Base-by-base conservation (phyloP, 2,797 vertebrate genomes). In the Sternarchorhynchus goeldii region DNA sequence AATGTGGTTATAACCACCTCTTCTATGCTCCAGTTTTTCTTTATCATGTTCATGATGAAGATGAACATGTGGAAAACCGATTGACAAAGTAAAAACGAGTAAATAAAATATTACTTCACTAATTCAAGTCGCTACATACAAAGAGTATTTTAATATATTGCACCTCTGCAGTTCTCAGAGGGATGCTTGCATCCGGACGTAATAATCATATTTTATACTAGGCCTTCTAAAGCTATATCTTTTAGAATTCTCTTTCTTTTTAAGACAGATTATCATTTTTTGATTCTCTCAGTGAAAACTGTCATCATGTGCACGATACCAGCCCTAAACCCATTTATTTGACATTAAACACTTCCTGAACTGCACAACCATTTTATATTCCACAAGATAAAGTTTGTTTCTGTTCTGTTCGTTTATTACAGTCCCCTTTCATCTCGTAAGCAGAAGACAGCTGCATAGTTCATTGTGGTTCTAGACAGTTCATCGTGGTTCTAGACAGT, bases 221-320 rank as follows among this genome's bases (percentile, higher is more conserved):
- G 82, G 87, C 82, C 86, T 88, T 88, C 89, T 92, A 91, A 92
- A 91, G 90, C 88, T 63, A 84, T 92, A 89, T 89, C 85, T 87
- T 88, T 83, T 80, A 66, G 88, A 83, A 62, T 71, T 57, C 29
- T 41, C 78, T 75, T 77, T 70, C 72, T 76, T 88, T 86, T 85
- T 67, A 34, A 80, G 85, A 66, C 87, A 31, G 32, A 85, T 87
- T 68, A 86, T 79, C 50, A 66, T 84, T 81, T 80, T 80, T 60
- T 53, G 20, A 68, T 78, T 62, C 82, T 81, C 75, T 86, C 83
- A 65, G 77, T 82, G 69, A 85, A 84, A 83, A 82, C 64, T 74
- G 81, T 89, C 88, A 84, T 87, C 89, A 88, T 85, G 2, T 66
- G 87, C 89, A 90, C 91, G 92, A 91, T 92, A 90, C 69, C 81